A percentile compares a stretch with the other conserved stretches of the same genome.
These are phyloP conservation scores for Crocallis elinguaria DNA, from an alignment of 2,888 invertebrate species.

Conservation along the genomic window DNA sequence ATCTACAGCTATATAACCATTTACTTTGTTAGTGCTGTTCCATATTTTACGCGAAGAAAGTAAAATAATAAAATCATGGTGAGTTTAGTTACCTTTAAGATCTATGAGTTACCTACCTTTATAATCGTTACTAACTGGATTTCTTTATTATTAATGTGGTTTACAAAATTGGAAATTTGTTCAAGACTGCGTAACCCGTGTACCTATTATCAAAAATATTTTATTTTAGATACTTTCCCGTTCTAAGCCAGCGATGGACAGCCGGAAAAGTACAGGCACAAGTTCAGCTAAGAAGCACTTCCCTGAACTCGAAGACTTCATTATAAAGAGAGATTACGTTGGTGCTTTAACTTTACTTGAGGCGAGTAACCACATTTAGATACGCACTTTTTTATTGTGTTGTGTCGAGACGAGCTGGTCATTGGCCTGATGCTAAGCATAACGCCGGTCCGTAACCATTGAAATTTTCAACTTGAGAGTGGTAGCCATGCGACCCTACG, in stretches of 20 bases:
- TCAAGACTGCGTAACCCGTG: too few species aligned
- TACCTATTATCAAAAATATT: neutral
- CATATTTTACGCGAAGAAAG: neutral
- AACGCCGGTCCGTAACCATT: too few species aligned
- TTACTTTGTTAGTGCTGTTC: too few species aligned
- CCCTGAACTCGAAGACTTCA: conserved; percentile 95
- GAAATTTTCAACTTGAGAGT: too few species aligned
- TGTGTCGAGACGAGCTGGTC: too few species aligned
- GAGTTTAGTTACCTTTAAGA: neutral
- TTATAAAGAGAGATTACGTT: conserved; percentile 95
- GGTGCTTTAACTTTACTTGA: conserved; percentile 97
- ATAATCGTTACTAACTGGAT: too few species aligned
- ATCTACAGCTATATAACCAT: too few species aligned
- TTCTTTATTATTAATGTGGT: too few species aligned
- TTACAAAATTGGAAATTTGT: too few species aligned
- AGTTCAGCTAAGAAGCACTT: conserved; percentile 81
- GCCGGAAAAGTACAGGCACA: conserved; percentile 51
- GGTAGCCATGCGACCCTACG: too few species aligned
- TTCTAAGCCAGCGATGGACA: conserved; percentile 90
- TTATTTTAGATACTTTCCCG: conserved; percentile 90
- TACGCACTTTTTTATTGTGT: too few species aligned
- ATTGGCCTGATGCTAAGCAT: too few species aligned
- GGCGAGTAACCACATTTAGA: conserved; percentile 84
- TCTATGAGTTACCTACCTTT: neutral
- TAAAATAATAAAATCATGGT: conserved; percentile 21